Evolutionary conservation across 2,797 vertebrate species (phyloP).

Genomic region (Leptodactylus fallax): DNA sequence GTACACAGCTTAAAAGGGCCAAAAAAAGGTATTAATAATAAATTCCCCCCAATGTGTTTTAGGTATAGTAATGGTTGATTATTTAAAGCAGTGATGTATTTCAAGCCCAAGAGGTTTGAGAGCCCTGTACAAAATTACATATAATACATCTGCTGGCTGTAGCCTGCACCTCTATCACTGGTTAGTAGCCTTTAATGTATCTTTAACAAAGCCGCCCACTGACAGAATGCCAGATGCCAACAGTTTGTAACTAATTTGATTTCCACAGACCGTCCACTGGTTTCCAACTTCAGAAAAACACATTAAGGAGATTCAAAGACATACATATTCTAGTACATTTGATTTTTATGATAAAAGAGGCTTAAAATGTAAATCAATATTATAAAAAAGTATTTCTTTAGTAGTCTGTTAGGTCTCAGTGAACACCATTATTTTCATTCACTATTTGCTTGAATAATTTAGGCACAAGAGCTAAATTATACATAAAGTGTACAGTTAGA

Average conservation of each 20-base stretch:
- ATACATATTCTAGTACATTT: slow-evolving; percentile 72
- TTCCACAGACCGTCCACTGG: neutral
- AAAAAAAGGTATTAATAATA: too few species aligned
- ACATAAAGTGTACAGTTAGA: slow-evolving; percentile 99
- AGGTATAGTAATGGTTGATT: neutral
- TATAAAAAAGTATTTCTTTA: slow-evolving; percentile 91
- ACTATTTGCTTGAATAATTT: slow-evolving; percentile 99
- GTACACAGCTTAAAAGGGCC: too few species aligned
- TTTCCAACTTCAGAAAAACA: slow-evolving; percentile 21
- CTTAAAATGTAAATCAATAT: slow-evolving; percentile 94
- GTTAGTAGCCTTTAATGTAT: slow-evolving; percentile 14
- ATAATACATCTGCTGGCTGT: neutral
- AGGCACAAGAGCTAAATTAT: slow-evolving; percentile 97
- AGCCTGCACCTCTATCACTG: neutral
- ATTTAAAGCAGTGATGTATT: neutral
- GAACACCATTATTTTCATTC: slow-evolving; percentile 98
- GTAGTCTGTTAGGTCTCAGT: slow-evolving; percentile 91
- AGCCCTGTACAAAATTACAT: neutral
- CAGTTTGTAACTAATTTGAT: slow-evolving; percentile 35
- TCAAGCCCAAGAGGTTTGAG: neutral
- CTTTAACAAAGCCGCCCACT: slow-evolving; percentile 26
- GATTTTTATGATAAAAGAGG: slow-evolving; percentile 79
- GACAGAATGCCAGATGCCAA: slow-evolving; percentile 26
- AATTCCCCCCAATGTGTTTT: neutral
- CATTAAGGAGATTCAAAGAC: slow-evolving; percentile 66